These are phyloP conservation scores for Mimumesa dahlbomi DNA, from an alignment of 2,888 invertebrate species.

Conservation along the genomic window DNA sequence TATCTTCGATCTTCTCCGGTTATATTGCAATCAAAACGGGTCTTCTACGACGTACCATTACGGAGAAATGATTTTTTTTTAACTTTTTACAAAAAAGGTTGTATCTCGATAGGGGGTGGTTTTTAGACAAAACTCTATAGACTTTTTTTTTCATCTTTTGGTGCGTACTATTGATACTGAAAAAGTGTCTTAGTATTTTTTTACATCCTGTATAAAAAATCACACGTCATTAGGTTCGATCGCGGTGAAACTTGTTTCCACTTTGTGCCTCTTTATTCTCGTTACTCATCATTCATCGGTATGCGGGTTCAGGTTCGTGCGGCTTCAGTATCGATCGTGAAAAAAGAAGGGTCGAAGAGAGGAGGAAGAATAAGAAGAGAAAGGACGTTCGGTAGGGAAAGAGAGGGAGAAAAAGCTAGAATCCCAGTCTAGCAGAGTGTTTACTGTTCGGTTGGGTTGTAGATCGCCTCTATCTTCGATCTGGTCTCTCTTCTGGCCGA, in stretches of 20 bases:
- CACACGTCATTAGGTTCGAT: no score
- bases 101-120: no score
- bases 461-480: constrained; percentile 71
- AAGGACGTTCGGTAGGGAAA: neutral
- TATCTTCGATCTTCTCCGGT: no score
- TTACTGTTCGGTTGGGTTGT: constrained; percentile 71
- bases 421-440: constrained; percentile 57
- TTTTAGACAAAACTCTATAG: no score
- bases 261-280: constrained; percentile 9
- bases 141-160: no score
- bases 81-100: no score
- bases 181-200: no score
- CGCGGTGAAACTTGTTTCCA: neutral
- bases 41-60: no score
- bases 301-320: constrained; percentile 18
- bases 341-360: constrained; percentile 7
- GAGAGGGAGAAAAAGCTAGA: constrained; percentile 20
- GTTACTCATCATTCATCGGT: constrained; percentile 41
- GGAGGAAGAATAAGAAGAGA: constrained; percentile 12
- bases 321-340: constrained; percentile 30
- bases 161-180: no score
- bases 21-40: no score
- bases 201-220: no score
- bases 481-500: constrained; percentile 61
- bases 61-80: no score